Evolutionary conservation across 2,113 vertebrate species (phyloP).

Genomic region (Reinhardtius hippoglossoides): DNA sequence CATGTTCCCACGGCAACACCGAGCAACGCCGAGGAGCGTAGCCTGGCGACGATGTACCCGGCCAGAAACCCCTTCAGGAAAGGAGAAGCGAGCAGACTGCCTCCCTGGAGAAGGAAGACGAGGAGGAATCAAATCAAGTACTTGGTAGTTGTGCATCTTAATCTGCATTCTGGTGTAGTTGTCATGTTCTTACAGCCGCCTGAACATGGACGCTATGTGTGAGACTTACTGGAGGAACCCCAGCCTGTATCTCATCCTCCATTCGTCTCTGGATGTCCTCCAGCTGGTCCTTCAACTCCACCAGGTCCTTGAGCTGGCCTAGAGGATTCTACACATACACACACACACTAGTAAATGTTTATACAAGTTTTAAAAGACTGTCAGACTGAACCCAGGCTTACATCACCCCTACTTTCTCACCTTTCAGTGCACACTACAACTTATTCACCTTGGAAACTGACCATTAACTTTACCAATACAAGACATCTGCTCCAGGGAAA

Average conservation of each 20-base stretch:
- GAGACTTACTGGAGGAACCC: conserved; percentile 81
- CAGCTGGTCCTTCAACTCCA: conserved; percentile 91
- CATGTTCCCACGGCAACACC: conserved; percentile 89
- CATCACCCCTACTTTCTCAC: too few species aligned
- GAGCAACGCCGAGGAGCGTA: conserved; percentile 89
- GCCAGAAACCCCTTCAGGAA: conserved; percentile 95
- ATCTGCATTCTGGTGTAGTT: not conserved
- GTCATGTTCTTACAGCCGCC: not conserved
- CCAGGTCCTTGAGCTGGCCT: conserved; percentile 90
- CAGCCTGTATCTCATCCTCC: conserved; percentile 90
- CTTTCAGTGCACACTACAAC: too few species aligned
- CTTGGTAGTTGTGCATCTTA: not conserved
- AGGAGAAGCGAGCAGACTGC: conserved; percentile 90
- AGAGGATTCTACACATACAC: conserved; percentile 83
- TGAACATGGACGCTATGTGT: conserved; percentile 35
- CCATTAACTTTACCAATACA: too few species aligned
- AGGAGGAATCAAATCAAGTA: conserved; percentile 10
- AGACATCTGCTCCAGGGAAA: too few species aligned
- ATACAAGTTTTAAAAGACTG: too few species aligned
- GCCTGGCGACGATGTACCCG: conserved; percentile 90
- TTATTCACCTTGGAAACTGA: too few species aligned
- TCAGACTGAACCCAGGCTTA: too few species aligned
- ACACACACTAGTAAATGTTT: too few species aligned
- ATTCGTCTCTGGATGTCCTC: conserved; percentile 89
- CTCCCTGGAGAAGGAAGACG: conserved; percentile 80